These are phyloP conservation scores for Aphelinus atriplicis DNA, from an alignment of 1,140 invertebrate species.

Conservation along the genomic window DNA sequence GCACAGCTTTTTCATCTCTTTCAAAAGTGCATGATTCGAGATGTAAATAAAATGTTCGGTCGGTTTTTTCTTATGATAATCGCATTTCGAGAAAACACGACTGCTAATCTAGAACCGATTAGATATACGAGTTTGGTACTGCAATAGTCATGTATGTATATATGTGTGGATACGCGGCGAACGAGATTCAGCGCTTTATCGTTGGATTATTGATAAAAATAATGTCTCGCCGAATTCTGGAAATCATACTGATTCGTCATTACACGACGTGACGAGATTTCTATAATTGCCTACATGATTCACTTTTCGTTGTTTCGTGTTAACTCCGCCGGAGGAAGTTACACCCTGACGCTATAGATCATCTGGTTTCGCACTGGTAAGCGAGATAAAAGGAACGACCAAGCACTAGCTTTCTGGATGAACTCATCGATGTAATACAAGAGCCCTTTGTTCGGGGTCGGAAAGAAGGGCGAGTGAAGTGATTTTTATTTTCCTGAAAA, in stretches of 20 bases:
- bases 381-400: slow-evolving; percentile 50
- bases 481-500: too few relatives aligned
- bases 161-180: not conserved
- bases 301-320: too few relatives aligned
- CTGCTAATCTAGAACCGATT: slow-evolving; percentile 16
- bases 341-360: not conserved
- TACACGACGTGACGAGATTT: too few relatives aligned
- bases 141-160: slow-evolving; percentile 5
- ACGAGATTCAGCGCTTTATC: not conserved
- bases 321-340: not conserved
- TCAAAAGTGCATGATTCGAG: too few relatives aligned
- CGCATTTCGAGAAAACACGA: not conserved
- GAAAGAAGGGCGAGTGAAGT: too few relatives aligned
- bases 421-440: not conserved
- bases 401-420: slow-evolving; percentile 12
- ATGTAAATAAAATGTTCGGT: too few relatives aligned
- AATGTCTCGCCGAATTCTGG: not conserved
- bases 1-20: too few relatives aligned
- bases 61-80: not conserved
- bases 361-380: slow-evolving; percentile 20
- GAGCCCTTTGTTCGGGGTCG: not conserved
- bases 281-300: too few relatives aligned
- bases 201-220: not conserved
- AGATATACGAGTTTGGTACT: slow-evolving; percentile 3
- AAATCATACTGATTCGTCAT: too few relatives aligned